Evolutionary conservation across 2,888 invertebrate species (phyloP), one percentile per base, ranked within the genome.

Genomic region (Synergus laeviventris): DNA sequence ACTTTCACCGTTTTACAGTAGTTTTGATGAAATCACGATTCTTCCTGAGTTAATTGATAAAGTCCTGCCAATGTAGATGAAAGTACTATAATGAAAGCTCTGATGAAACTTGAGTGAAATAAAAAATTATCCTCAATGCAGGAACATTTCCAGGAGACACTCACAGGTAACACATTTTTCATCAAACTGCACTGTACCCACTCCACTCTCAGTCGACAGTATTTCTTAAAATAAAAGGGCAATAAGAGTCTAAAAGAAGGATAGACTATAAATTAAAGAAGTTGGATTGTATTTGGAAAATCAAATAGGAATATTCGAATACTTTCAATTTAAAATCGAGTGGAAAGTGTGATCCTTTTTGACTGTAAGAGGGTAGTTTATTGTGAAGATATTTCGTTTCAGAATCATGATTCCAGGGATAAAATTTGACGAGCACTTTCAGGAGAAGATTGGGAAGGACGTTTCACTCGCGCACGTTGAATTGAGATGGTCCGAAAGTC

Each of bases 391-490:
- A 31, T 0, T 62, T 18, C 8, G 24, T 31, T 31, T 70, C n/a
- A 49, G 12, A 31, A 31, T 49, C 70, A 70, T 70, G 45, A 31
- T 70, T 49, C n/a, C 21, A 2, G 66, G 21, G 38, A 62, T 16
- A 16, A 66, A 45, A 45, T 42, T 21, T n/a, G 12, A 45, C 42
- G 16, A 31, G 24, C 24, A 45, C 4, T 66, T 73, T 73, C 38
- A 31, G 18, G 18, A 59, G 39, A 74, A n/a, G 75, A 79, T 77
- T 76, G 66, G 76, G 76, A 78, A 78, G 80, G 45, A 64, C 64
- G 36, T 80, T 77, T 77, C 81, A 78, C 80, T 78, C 80, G 81
- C 79, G 61, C 54, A 75, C 61, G 80, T 77, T 75, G 66, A 59
- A 62, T 49, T 56, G 31, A 73, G 78, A 79, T 54, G 36, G 21